Conservation (phyloP, 2,113 vertebrate species). For the Shinisaurus crocodilurus region DNA sequence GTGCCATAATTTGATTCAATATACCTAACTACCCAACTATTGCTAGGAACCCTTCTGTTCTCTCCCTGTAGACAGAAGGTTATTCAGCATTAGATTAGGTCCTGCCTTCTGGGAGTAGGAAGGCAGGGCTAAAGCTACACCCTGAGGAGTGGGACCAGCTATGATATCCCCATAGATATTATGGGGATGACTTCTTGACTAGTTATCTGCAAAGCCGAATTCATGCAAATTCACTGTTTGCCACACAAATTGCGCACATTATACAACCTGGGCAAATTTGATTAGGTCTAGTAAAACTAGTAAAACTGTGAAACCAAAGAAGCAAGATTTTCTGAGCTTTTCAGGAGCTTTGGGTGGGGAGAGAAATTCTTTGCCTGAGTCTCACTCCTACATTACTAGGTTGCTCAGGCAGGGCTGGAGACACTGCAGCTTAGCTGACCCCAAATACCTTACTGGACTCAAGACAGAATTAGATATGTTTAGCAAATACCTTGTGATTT, state of each 20-base stretch:
- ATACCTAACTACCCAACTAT: neutral
- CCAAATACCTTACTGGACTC: neutral
- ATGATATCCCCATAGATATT: neutral
- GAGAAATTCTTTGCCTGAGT: neutral
- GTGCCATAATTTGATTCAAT: neutral
- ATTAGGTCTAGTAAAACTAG: neutral
- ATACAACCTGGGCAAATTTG: neutral
- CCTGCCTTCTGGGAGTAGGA: neutral
- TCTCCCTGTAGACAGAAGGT: neutral
- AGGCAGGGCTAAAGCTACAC: neutral
- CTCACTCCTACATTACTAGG: neutral
- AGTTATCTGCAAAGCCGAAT: neutral
- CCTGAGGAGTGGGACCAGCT: too few relatives aligned
- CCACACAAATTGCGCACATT: neutral
- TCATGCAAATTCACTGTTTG: neutral
- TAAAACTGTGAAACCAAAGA: neutral
- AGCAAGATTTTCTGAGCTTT: neutral
- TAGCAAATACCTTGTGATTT: neutral
- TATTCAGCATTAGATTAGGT: neutral
- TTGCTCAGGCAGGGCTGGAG: neutral
- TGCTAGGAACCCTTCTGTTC: neutral
- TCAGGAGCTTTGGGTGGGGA: neutral
- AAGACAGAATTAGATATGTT: neutral
- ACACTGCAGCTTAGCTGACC: neutral
- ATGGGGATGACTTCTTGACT: too few relatives aligned